Evolutionary conservation across 1,140 invertebrate genomes (phyloP), one percentile per base, ranked within the genome.

Genomic region (Belonocnema kinseyi): DNA sequence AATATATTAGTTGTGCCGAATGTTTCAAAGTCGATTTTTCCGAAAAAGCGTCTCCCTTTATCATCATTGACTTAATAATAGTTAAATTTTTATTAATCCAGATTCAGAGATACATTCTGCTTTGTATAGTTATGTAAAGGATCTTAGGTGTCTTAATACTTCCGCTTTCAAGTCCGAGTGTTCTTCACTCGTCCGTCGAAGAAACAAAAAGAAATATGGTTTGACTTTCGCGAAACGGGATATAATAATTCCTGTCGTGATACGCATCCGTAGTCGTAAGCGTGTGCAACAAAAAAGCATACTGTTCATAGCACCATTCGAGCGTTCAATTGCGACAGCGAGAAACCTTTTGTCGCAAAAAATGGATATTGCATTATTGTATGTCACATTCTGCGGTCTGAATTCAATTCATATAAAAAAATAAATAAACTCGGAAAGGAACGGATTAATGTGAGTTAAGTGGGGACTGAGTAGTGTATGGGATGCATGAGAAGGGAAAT

Each of bases 211-310:
- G 66, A 75, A 50, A 78, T 71, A 54, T 40, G 73, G 72, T 75
- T 75, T 66, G 77, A 56, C 58, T 78, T 79, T 79, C 74, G 72
- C 61, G 66, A 80, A 80, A 77, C 79, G 76, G 76, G 74, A 80
- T 76, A 76, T 76, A 77, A 76, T 74, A 74, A 80, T 77, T 76
- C 56, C 33, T 51, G 58, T 52, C 58, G 78, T 58, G 79, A 80
- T 77, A 80, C 79, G 79, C 79, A 77, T 80, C 79, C 79, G 79
- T 74, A 72, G 71, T 74, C 75, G 73, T 66, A 26, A 46, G 70
- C 13, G 17, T 66, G 56, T 51, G 54, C 54, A 70, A 73, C 54
- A 70, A 73, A 58, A 81, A 46, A 71, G 40, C 50, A 77, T 74
- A 75, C 74, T 75, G 72, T 74, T 81, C 70, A 61, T 77, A 81